Evolutionary conservation across 1,140 invertebrate genomes (phyloP).

Genomic region (Apocrypta bakeri): DNA sequence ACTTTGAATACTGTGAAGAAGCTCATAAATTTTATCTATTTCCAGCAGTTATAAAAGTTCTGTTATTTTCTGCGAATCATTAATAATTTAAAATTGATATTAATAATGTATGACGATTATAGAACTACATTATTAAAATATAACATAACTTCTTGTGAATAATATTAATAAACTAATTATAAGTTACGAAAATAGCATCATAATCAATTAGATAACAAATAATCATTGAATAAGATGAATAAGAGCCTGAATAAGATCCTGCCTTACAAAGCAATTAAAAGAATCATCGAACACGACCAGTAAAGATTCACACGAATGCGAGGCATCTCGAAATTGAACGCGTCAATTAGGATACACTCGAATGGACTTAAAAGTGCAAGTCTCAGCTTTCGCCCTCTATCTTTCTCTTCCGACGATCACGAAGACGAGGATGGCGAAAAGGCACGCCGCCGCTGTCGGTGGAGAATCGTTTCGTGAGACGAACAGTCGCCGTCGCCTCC

Average conservation of each 20-base stretch:
- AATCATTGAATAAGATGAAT: too few species aligned
- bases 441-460: background rate
- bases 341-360: conserved; percentile 29
- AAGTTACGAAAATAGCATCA: too few species aligned
- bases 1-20: too few species aligned
- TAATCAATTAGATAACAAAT: too few species aligned
- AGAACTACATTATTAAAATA: too few species aligned
- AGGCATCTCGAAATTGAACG: conserved; percentile 2
- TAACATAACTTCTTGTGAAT: too few species aligned
- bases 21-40: too few species aligned
- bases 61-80: too few species aligned
- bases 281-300: background rate
- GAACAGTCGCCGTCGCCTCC: conserved; percentile 35
- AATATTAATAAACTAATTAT: too few species aligned
- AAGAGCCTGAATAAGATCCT: background rate
- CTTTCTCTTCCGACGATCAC: background rate
- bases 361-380: conserved; percentile 46
- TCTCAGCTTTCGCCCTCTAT: background rate
- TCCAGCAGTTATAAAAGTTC: too few species aligned
- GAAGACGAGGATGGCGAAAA: background rate
- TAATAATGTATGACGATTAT: too few species aligned
- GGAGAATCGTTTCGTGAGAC: background rate
- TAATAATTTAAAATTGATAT: too few species aligned
- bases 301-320: background rate
- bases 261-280: conserved; percentile 15